Evolutionary conservation across 2,797 vertebrate genomes (phyloP), one percentile per base, ranked within the genome.

Genomic region (Apogon talboti): DNA sequence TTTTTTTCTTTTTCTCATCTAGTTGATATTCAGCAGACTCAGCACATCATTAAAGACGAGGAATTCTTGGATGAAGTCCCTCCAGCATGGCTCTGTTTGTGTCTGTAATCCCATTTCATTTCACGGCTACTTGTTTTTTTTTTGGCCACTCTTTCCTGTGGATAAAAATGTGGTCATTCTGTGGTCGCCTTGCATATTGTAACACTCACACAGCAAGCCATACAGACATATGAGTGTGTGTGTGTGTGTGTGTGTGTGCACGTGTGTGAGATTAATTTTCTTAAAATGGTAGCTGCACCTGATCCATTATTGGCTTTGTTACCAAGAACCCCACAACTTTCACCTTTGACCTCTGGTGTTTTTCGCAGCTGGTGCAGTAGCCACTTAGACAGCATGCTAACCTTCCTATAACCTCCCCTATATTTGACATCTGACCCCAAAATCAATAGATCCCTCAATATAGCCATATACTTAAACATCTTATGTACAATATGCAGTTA

Each of bases 1-100:
- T 47, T 38, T 33, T 42, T 2, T 14, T 8, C 33, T 35, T 74
- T 15, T 65, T 42, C 40, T 60, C 41, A 11, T 57, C 53, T 75
- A 4, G 53, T 89, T 86, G 66, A 64, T 84, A 85, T 88, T 89
- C 81, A 60, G 65, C 73, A 62, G 64, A 78, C 57, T 83, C 71
- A 83, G 84, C 68, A 71, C 71, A 70, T 80, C 69, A 74, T 80
- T 82, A 74, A 84, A 87, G 73, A 82, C 12, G 43, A 76, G 56
- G 54, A 72, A 53, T 69, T 68, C 66, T 80, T 82, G 78, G 75
- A 78, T 60, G 43, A 68, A 56, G 61, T 83, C 73, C 66, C 69
- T 49, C 41, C 68, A 50, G 46, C 50, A 2, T 59, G 58, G 74
- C 66, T 64, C 15, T 65, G 37, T 76, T 71, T 67, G 44, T 53